Evolutionary conservation across 2,888 invertebrate genomes (phyloP), one percentile per base, ranked within the genome.

Genomic region (Melipona beecheii): DNA sequence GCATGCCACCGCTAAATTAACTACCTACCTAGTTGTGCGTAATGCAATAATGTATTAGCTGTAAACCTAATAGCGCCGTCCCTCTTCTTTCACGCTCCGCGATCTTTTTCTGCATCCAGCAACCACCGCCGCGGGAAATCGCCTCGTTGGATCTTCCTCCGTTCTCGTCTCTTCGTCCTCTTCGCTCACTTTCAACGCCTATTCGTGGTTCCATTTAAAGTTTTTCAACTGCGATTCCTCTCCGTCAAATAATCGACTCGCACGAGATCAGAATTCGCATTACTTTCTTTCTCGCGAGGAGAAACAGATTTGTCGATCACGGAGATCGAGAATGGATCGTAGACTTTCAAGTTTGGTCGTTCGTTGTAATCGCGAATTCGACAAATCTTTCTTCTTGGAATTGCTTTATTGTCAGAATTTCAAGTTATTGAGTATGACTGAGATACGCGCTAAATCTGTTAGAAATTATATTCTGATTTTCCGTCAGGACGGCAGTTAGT

Each of bases 1-100:
- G 88, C 87, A 91, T 89, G 90, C 91, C 91, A 92, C 90, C 89
- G 91, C 92, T 93, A 93, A 93, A 93, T 93, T 93, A 93, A 93
- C 93, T 93, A 91, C 91, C 92, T 92, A 91, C 89, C 92, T 93
- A 92, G 92, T 92, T 93, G 92, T 91, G 91, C 89, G 92, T 91
- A 92, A 93, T 93, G 93, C 90, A 93, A 93, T 93, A 93, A 93
- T 91, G 91, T 91, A 90, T 91, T 88, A 87, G 84, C 86, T 64
- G 78, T 69, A 43, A 43, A 43, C 31, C 75, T 76, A 43, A 43
- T 31, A 21, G 72, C 24, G 49, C 58, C 21, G 31, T 36, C 21
- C 56, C 24, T 69, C 52, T 27, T 27, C n/a, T n/a, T n/a, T n/a
- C n/a, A n/a, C n/a, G 19, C n/a, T 1, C 31, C 54, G 2, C 43